A percentile compares a stretch with the other conserved stretches of the same genome.
phyloP scores from a whole-genome alignment of 1,140 invertebrate species.

The Delia radicum region DNA sequence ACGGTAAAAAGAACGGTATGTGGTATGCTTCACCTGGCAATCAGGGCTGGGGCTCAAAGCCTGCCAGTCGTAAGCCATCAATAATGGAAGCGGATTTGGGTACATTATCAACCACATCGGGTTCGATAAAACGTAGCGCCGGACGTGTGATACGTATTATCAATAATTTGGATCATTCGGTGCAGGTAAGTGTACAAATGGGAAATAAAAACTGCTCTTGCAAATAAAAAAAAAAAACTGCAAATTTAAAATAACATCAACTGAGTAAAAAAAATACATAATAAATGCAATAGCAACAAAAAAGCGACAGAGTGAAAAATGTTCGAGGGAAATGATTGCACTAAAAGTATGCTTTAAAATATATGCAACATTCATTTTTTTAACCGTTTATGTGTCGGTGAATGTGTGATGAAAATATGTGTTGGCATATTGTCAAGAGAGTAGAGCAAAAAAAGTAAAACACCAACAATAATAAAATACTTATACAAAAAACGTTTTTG shows the following conservation, averaged over 20 bases:
- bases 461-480: background rate
- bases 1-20: conserved; percentile 83
- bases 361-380: background rate
- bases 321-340: background rate
- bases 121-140: conserved; percentile 72
- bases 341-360: background rate
- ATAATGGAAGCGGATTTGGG: conserved; percentile 73
- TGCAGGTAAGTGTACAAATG: conserved; percentile 66
- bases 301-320: background rate
- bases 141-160: conserved; percentile 87
- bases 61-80: conserved; percentile 69
- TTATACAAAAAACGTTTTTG: background rate
- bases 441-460: background rate
- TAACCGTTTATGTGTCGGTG: background rate
- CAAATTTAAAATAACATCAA: background rate
- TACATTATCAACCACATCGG: conserved; percentile 62
- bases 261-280: background rate
- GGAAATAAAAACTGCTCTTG: background rate
- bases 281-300: background rate
- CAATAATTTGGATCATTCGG: conserved; percentile 86
- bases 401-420: background rate
- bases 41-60: conserved; percentile 59
- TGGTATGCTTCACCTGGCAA: conserved; percentile 74
- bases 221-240: background rate
- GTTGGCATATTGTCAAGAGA: background rate